phyloP scores from a whole-genome alignment of 2,888 invertebrate species.

The Acanthococcus lagerstroemiae region DNA sequence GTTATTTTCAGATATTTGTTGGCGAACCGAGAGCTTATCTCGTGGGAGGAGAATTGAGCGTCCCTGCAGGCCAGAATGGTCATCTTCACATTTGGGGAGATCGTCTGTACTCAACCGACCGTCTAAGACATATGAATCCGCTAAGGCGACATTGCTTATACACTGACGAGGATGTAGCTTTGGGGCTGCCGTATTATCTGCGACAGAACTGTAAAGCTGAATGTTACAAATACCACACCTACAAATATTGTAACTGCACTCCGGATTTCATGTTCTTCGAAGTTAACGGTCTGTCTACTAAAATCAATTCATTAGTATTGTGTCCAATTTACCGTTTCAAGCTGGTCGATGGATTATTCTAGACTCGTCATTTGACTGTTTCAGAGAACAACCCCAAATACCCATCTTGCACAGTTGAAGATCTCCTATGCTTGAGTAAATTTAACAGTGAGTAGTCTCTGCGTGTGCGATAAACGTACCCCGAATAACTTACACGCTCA shows the following conservation, averaged over 20 bases:
- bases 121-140: constrained; percentile 33
- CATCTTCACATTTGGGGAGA: constrained; percentile 38
- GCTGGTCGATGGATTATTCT: too few relatives aligned
- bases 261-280: constrained; percentile 39
- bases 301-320: background rate
- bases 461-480: too few relatives aligned
- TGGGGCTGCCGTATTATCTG: constrained; percentile 35
- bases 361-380: background rate
- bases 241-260: constrained; percentile 39
- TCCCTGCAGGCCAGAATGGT: constrained; percentile 36
- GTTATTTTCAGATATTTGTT: constrained; percentile 36
- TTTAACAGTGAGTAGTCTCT: constrained; percentile 37
- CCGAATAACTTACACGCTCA: too few relatives aligned
- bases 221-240: constrained; percentile 38
- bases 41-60: constrained; percentile 37
- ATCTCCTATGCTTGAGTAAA: constrained; percentile 38
- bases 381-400: constrained; percentile 31
- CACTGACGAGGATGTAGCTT: constrained; percentile 34
- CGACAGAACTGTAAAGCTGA: constrained; percentile 39
- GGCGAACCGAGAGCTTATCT: constrained; percentile 38
- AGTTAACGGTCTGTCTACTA: constrained; percentile 32
- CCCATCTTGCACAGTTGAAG: constrained; percentile 37
- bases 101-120: constrained; percentile 36
- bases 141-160: constrained; percentile 37
- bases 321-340: background rate